These are phyloP conservation scores for Sarotherodon lohbergeri DNA, from an alignment of 2,113 vertebrate species.

Conservation along the genomic window DNA sequence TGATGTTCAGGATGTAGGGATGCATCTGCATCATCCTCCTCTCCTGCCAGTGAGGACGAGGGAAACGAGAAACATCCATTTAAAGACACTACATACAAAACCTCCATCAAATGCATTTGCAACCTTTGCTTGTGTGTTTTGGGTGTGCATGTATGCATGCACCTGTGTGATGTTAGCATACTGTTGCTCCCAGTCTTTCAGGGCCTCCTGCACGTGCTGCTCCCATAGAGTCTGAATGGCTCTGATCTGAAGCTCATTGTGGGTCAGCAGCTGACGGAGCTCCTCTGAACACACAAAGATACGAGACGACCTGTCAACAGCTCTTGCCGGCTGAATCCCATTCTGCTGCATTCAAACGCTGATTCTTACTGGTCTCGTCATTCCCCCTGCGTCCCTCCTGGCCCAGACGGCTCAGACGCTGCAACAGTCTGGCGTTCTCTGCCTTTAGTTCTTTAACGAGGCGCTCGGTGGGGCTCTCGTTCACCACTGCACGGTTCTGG, in stretches of 20 bases:
- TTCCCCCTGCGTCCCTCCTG: constrained; percentile 67
- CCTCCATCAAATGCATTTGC: not conserved
- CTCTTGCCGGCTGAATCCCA: too few relatives aligned
- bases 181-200: constrained; percentile 79
- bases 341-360: not conserved
- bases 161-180: constrained; percentile 76
- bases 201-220: constrained; percentile 77
- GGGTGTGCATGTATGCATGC: not conserved
- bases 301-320: not conserved
- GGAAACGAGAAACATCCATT: not conserved
- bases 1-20: constrained; percentile 84
- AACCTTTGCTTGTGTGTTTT: not conserved
- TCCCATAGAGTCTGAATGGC: constrained; percentile 77
- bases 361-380: constrained; percentile 73
- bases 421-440: constrained; percentile 70
- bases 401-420: constrained; percentile 67
- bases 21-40: constrained; percentile 78
- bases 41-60: constrained; percentile 65
- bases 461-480: constrained; percentile 79
- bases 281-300: constrained; percentile 63
- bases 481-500: constrained; percentile 82
- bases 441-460: constrained; percentile 78
- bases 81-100: not conserved
- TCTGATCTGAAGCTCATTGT: constrained; percentile 71
- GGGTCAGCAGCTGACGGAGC: constrained; percentile 67